phyloP scores from a whole-genome alignment of 2,113 vertebrate species.

The Panurus biarmicus region DNA sequence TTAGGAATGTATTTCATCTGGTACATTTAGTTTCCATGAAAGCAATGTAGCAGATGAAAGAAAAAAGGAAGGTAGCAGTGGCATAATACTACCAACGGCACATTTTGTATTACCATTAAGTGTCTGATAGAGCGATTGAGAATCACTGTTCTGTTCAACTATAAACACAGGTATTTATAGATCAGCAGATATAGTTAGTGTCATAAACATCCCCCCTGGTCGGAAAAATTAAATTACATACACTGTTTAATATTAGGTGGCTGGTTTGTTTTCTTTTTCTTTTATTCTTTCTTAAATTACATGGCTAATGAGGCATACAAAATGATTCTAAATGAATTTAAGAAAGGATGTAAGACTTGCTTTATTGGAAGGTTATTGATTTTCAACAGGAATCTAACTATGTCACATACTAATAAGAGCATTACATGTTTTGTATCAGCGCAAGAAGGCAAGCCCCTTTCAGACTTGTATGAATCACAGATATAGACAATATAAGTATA shows the following conservation, averaged over 20 bases:
- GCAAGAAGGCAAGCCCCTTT: not conserved
- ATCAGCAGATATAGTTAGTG: slow-evolving; percentile 11
- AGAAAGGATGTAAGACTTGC: slow-evolving; percentile 50
- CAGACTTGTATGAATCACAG: not conserved
- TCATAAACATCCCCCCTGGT: slow-evolving; percentile 30
- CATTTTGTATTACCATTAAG: not conserved
- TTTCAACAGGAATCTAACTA: slow-evolving; percentile 56
- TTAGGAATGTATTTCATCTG: not conserved
- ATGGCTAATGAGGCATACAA: slow-evolving; percentile 48
- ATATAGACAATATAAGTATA: not conserved
- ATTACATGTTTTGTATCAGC: slow-evolving; percentile 37
- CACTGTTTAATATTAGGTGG: slow-evolving; percentile 45
- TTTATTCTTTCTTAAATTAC: slow-evolving; percentile 57
- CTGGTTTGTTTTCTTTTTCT: slow-evolving; percentile 42
- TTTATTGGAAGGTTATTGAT: slow-evolving; percentile 50
- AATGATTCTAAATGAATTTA: slow-evolving; percentile 59
- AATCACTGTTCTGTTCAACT: slow-evolving; percentile 7
- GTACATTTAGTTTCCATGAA: slow-evolving; percentile 2
- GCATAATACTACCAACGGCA: not conserved
- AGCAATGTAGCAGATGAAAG: not conserved
- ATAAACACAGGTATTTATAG: slow-evolving; percentile 30
- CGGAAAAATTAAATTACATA: slow-evolving; percentile 48
- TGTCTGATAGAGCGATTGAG: not conserved
- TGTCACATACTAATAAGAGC: slow-evolving; percentile 38
- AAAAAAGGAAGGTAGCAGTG: not conserved